phyloP scores from a whole-genome alignment of 2,113 vertebrate species.

The Circaetus gallicus region DNA sequence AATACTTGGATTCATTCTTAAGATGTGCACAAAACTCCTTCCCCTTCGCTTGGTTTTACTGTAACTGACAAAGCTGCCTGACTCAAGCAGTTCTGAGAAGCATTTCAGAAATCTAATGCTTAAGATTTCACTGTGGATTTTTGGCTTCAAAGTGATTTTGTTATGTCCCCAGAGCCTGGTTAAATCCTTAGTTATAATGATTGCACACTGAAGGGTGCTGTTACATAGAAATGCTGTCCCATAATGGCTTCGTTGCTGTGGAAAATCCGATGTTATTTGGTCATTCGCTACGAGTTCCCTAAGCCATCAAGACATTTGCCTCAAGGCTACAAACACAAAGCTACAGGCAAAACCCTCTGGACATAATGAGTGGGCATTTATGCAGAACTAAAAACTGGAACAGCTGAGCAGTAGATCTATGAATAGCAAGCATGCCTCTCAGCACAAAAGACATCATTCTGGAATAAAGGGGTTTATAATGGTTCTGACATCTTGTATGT shows the following conservation, averaged over 20 bases:
- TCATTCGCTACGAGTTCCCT: constrained; percentile 68
- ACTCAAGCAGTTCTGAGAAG: constrained; percentile 13
- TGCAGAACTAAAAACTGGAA: constrained; percentile 78
- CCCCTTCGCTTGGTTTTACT: constrained; percentile 14
- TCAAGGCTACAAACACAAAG: constrained; percentile 76
- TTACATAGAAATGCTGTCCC: constrained; percentile 74
- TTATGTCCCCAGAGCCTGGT: constrained; percentile 60
- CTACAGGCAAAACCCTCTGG: constrained; percentile 77
- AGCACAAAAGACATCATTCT: constrained; percentile 72
- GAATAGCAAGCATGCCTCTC: constrained; percentile 72
- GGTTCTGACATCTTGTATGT: constrained; percentile 74
- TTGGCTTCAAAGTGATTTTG: constrained; percentile 66
- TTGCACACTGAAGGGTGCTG: constrained; percentile 71
- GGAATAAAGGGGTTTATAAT: constrained; percentile 63
- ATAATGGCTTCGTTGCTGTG: constrained; percentile 76
- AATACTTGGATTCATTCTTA: not conserved
- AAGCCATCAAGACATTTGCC: constrained; percentile 78
- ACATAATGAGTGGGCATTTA: constrained; percentile 77
- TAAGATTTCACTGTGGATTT: constrained; percentile 56
- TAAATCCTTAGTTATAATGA: constrained; percentile 71
- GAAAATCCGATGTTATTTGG: constrained; percentile 77
- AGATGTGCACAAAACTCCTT: constrained; percentile 11
- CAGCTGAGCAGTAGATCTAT: constrained; percentile 75
- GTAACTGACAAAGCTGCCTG: constrained; percentile 38
- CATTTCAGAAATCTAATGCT: constrained; percentile 42